Percentiles rank a stretch among this genome's conserved stretches.
Evolutionary conservation across 2,113 vertebrate species (phyloP).

Genomic region (Phalacrocorax pelagicus): DNA sequence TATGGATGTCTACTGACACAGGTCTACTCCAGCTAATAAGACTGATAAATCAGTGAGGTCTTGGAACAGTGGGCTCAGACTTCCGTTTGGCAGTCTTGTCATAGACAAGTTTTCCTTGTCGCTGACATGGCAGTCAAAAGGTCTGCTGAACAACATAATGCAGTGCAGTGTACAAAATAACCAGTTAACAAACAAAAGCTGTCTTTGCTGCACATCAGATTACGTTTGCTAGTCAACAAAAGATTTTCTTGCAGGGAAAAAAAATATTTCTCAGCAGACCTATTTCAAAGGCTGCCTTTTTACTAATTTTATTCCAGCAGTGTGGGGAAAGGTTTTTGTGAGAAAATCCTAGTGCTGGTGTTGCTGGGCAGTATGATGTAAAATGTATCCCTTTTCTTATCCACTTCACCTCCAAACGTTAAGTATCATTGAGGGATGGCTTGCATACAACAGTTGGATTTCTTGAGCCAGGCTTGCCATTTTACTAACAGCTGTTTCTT

Average conservation of each 20-base stretch:
- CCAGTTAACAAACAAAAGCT: neutral
- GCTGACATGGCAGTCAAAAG: neutral
- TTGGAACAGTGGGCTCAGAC: neutral
- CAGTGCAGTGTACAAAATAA: neutral
- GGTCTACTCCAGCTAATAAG: neutral
- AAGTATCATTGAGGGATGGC: neutral
- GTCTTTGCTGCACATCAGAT: neutral
- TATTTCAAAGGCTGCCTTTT: neutral
- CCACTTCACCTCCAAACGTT: neutral
- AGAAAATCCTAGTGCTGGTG: neutral
- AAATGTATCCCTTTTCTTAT: neutral
- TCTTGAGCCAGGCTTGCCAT: neutral
- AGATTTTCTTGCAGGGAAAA: neutral
- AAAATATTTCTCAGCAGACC: neutral
- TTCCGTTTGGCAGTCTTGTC: neutral
- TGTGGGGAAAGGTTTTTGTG: neutral
- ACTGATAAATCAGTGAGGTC: neutral
- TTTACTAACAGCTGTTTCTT: neutral
- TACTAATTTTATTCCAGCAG: neutral
- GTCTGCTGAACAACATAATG: neutral
- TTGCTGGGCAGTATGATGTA: neutral
- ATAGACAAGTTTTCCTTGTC: neutral
- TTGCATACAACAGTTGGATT: neutral
- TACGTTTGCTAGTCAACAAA: neutral
- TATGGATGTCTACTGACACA: neutral